phyloP scores from a whole-genome alignment of 2,888 invertebrate genomes.

The Halocaridina rubra region DNA sequence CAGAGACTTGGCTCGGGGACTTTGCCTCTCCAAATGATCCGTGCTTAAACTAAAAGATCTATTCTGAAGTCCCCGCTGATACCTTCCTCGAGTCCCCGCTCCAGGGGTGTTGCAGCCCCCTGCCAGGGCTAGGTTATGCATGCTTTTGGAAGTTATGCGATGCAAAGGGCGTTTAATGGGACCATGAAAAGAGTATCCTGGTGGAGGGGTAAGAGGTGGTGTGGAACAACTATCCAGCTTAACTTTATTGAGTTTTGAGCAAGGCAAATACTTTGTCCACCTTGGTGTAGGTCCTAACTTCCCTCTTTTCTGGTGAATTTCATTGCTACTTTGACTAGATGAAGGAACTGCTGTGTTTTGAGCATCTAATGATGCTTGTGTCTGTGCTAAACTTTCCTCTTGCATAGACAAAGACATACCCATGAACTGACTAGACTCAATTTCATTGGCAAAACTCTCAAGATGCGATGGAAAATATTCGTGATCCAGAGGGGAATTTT shows the following conservation, averaged over 20 bases:
- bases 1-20: neutral
- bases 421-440: constrained; percentile 26
- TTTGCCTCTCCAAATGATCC: neutral
- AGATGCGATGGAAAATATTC: constrained; percentile 3
- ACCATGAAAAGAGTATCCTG: neutral
- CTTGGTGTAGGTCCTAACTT: neutral
- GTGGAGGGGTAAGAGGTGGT: neutral
- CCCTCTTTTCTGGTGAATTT: neutral
- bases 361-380: neutral
- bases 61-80: neutral
- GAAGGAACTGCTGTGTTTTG: neutral
- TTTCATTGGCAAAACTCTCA: neutral
- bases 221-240: neutral
- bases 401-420: neutral
- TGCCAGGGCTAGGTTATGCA: constrained; percentile 17
- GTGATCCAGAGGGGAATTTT: neutral
- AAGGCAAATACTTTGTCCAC: neutral
- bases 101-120: too few species aligned
- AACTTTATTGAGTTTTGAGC: neutral
- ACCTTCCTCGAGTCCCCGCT: neutral
- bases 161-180: neutral
- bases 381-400: constrained; percentile 12
- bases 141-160: constrained; percentile 6
- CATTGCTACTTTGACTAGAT: constrained; percentile 5
- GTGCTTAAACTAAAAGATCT: constrained; percentile 18